These are phyloP conservation scores for Pheosia tremula DNA, from an alignment of 2,888 invertebrate genomes.

Conservation along the genomic window DNA sequence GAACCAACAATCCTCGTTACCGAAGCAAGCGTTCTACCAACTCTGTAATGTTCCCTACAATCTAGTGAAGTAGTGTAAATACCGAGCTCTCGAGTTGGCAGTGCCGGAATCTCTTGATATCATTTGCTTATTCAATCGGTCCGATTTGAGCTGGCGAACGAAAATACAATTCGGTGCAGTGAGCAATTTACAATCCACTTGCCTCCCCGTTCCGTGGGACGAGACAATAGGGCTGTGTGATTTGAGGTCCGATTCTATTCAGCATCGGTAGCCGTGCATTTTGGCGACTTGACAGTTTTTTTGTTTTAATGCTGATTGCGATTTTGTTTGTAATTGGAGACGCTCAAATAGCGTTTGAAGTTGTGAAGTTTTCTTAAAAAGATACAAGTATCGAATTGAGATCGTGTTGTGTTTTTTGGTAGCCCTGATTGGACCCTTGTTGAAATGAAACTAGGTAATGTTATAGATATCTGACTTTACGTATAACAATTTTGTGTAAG, in stretches of 20 bases:
- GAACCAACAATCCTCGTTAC: too few species aligned
- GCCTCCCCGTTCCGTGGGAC: conserved; percentile 39
- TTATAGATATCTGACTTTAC: too few species aligned
- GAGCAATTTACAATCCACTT: conserved; percentile 73
- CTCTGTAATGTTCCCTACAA: conserved; percentile 15
- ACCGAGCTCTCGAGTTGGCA: conserved; percentile 27
- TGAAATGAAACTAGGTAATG: too few species aligned
- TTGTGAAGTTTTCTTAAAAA: too few species aligned
- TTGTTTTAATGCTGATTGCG: conserved; percentile 22
- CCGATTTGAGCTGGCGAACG: conserved; percentile 58
- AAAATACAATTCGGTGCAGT: conserved; percentile 67
- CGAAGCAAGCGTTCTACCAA: too few species aligned
- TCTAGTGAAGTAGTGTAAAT: conserved; percentile 33
- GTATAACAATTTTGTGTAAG: too few species aligned
- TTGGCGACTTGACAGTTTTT: conserved; percentile 30
- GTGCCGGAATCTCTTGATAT: conserved; percentile 57
- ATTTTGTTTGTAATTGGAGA: conserved; percentile 21
- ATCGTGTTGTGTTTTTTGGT: too few species aligned
- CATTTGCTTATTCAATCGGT: conserved; percentile 76
- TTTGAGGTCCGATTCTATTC: conserved; percentile 52
- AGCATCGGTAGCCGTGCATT: conserved; percentile 23
- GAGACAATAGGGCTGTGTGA: conserved; percentile 49
- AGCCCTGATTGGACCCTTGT: too few species aligned
- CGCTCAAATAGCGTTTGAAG: background rate
- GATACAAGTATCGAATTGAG: too few species aligned